A percentile compares a stretch with the other conserved stretches of the same genome.
These are phyloP conservation scores for Osmerus mordax DNA, from an alignment of 2,113 vertebrate genomes.

Conservation along the genomic window DNA sequence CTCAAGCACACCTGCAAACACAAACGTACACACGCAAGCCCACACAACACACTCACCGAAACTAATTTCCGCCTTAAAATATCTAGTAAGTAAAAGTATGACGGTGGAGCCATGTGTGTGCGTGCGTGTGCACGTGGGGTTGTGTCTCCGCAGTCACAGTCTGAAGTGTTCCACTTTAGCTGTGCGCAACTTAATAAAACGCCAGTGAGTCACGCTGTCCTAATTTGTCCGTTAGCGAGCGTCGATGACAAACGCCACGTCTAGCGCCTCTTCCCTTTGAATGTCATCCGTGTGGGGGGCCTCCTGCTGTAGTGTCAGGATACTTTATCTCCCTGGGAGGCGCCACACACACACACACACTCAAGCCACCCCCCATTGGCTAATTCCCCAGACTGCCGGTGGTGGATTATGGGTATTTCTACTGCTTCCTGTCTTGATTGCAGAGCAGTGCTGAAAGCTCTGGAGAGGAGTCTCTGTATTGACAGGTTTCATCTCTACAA, in stretches of 20 bases:
- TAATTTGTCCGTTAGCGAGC: slow-evolving; percentile 25
- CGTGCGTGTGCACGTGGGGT: background rate
- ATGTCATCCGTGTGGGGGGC: slow-evolving; percentile 15
- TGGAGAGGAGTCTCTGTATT: background rate
- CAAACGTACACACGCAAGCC: slow-evolving; percentile 6
- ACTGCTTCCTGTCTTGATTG: too few species aligned
- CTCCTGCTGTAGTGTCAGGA: background rate
- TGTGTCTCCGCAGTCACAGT: background rate
- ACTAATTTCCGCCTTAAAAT: background rate
- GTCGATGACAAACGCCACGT: slow-evolving; percentile 9
- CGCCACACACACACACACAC: background rate
- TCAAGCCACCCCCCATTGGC: slow-evolving; percentile 1
- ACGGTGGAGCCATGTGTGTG: slow-evolving; percentile 8
- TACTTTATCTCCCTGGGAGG: background rate
- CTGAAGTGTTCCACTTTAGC: background rate
- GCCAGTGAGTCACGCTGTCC: slow-evolving; percentile 20
- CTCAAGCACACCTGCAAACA: background rate
- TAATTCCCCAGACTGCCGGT: slow-evolving; percentile 29
- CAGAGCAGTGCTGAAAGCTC: background rate
- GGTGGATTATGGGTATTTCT: slow-evolving; percentile 30
- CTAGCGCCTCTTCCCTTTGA: slow-evolving; percentile 34
- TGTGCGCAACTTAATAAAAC: slow-evolving; percentile 16
- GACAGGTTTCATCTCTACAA: too few species aligned
- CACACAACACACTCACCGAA: too few species aligned
- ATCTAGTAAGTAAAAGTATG: background rate